Base-by-base conservation (phyloP, 2,797 vertebrate genomes). In the Philypnodon macrostomus region DNA sequence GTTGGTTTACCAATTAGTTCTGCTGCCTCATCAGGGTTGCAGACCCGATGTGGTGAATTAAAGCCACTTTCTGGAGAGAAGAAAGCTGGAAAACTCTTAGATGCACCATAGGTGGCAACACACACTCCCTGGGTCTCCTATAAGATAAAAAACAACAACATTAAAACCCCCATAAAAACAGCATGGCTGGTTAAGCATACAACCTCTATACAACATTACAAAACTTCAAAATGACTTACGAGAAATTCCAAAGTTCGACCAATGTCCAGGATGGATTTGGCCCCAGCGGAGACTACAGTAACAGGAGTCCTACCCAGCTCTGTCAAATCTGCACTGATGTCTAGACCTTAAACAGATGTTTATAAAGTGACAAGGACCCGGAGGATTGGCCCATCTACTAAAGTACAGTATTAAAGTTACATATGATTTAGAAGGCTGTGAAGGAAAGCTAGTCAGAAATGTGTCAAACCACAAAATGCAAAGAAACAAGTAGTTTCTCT, bases 111-210 rank as follows among this genome's bases (percentile, higher is more conserved):
- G 10, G 92, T 91, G 57, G 90, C 91, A 29, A 95, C 93, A 0
- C 93, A 95, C 15, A 97, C 92, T 6, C 94, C 94, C 57, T 93
- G 91, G 0, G 94, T 97, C 76, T 97, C 94, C 94, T 97, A 46
- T 33, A 8, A 31, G 1, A 33, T 3, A 67, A 0, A 18, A 7
- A 2, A 64, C n/a, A 0, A 59, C 10, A 7, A 39, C 10, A 34
- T 7, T 5, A 31, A 8, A n/a, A n/a, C n/a, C n/a, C n/a, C n/a
- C n/a, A n/a, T n/a, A n/a, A n/a, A n/a, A n/a, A 21, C 4, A n/a
- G 2, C 6, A 29, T 15, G 27, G 12, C 27, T 8, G 21, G 5
- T 18, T 1, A 32, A 18, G n/a, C n/a, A n/a, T 21, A 35, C 2
- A 32, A 26, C n/a, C n/a, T n/a, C n/a, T n/a, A n/a, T 12, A 44